Conservation (phyloP, 30 jellyfish, hydroid and myxozoan genomes). For the Phacellophora camtschatica region DNA sequence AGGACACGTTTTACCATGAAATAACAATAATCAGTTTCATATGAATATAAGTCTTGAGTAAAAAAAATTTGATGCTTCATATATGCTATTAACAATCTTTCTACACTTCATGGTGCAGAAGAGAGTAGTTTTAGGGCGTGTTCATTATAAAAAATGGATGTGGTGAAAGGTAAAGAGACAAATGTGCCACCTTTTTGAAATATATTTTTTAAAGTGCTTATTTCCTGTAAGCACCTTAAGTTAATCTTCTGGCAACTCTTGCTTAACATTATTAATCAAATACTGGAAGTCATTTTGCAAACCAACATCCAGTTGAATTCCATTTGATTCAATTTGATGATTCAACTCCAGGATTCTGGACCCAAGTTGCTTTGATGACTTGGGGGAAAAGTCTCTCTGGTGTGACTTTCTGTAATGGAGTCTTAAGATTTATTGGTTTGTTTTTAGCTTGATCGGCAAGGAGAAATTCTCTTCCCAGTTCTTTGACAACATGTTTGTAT, state of each 20-base stretch:
- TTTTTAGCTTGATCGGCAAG: conserved; percentile 10
- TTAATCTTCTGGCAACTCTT: conserved; percentile 33
- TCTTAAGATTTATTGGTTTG: conserved; percentile 21
- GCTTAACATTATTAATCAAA: conserved; percentile 12
- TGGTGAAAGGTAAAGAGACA: no score
- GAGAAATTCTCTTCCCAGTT: conserved; percentile 25
- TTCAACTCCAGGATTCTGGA: conserved; percentile 25
- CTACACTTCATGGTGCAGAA: no score
- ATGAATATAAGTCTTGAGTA: no score
- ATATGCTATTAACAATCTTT: no score
- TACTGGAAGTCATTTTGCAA: conserved; percentile 39
- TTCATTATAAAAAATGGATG: no score
- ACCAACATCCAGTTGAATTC: conserved; percentile 38
- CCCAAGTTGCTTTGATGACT: conserved; percentile 11
- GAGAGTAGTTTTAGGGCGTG: no score
- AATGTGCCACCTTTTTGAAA: no score
- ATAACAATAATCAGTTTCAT: no score
- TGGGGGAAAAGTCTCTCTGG: conserved; percentile 33
- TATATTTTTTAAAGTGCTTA: no score
- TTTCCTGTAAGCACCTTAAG: no score
- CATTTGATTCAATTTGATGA: conserved; percentile 14
- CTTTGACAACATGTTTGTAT: conserved; percentile 28
- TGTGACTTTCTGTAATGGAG: conserved; percentile 44
- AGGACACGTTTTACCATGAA: no score
- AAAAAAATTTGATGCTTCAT: no score